phyloP scores from a whole-genome alignment of 2,113 vertebrate species.

The Lepus timidus region DNA sequence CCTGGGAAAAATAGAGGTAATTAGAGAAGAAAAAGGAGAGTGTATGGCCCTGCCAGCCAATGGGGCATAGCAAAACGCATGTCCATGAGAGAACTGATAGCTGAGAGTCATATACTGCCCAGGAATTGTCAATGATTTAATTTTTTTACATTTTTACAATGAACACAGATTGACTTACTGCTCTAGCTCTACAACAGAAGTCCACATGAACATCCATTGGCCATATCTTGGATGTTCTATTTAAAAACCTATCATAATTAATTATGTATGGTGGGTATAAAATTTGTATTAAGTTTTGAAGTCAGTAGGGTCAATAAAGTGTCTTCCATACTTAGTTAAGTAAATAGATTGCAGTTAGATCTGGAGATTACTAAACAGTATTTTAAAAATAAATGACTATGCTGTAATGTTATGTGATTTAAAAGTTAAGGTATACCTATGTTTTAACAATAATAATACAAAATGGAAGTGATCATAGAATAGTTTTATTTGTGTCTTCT shows the following conservation, averaged over 20 bases:
- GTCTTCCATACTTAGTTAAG: conserved; percentile 29
- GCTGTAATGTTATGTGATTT: conserved; percentile 14
- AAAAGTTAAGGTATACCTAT: neutral
- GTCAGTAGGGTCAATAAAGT: neutral
- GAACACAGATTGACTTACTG: neutral
- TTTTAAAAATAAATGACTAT: conserved; percentile 45
- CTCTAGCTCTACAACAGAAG: neutral
- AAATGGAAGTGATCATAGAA: conserved; percentile 46
- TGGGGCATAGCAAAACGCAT: neutral
- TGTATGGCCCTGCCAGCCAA: neutral
- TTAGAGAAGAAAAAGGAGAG: neutral
- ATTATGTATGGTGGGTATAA: neutral
- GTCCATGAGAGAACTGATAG: neutral
- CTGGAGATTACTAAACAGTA: conserved; percentile 2
- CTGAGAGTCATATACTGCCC: conserved; percentile 12
- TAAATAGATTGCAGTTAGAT: conserved; percentile 17
- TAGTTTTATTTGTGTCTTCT: conserved; percentile 61
- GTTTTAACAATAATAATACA: conserved; percentile 51
- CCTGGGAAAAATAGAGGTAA: neutral
- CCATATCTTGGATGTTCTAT: neutral
- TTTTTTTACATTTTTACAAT: conserved; percentile 10
- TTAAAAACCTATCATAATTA: conserved; percentile 53
- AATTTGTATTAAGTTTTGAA: conserved; percentile 44
- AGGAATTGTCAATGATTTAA: neutral
- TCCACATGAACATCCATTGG: neutral